Evolutionary conservation across 2,888 invertebrate species (phyloP).

Genomic region (Hirtodrosophila histrioides): DNA sequence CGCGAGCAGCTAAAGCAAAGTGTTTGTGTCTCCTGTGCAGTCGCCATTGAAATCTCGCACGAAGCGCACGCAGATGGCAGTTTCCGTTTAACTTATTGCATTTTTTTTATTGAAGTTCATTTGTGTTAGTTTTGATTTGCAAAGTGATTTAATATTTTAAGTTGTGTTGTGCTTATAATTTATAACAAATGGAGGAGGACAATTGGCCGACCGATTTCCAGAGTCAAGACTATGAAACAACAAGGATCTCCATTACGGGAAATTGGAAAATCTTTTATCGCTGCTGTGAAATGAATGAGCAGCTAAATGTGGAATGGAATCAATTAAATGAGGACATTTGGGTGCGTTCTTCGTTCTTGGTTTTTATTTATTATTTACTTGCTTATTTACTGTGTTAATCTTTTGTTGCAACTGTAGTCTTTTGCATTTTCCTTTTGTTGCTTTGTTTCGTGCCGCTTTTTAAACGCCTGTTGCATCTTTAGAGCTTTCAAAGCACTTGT

Average conservation of each 20-base stretch:
- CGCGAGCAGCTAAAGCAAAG: background rate
- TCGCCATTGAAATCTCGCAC: background rate
- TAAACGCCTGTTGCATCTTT: slow-evolving; percentile 34
- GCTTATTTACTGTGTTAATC: background rate
- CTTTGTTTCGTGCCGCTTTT: background rate
- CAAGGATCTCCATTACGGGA: slow-evolving; percentile 48
- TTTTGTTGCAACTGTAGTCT: slow-evolving; percentile 22
- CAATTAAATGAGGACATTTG: slow-evolving; percentile 80
- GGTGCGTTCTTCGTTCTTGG: slow-evolving; percentile 75
- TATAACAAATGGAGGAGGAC: slow-evolving; percentile 29
- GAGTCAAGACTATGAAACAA: background rate
- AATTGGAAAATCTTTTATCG: slow-evolving; percentile 76
- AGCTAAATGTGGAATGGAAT: slow-evolving; percentile 81
- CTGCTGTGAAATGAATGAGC: slow-evolving; percentile 71
- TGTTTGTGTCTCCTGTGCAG: background rate
- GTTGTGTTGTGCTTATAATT: slow-evolving; percentile 16
- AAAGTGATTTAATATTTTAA: slow-evolving; percentile 8
- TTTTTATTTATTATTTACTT: slow-evolving; percentile 20
- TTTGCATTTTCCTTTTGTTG: background rate
- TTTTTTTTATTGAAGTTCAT: background rate
- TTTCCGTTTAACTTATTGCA: background rate
- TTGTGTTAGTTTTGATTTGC: background rate
- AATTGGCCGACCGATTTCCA: slow-evolving; percentile 23
- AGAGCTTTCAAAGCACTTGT: slow-evolving; percentile 20
- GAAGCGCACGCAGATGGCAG: too few relatives aligned